Conservation (phyloP, 1,140 invertebrate genomes). For the Cyrtorhinus lividipennis region DNA sequence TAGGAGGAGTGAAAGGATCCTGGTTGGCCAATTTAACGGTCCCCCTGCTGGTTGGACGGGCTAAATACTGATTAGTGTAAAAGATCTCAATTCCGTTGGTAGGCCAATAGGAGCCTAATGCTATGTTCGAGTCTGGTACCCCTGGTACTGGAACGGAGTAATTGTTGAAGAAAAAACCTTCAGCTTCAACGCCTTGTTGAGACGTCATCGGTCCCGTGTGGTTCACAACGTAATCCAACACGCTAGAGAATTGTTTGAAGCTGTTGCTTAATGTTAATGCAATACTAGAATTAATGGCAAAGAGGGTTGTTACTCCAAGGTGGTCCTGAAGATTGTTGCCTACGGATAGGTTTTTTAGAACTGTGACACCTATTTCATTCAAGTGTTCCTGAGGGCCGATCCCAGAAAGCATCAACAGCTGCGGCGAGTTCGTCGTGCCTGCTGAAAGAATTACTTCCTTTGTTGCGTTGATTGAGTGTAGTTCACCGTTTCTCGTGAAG, state of each 20-base stretch:
- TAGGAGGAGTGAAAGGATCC: constrained; percentile 43
- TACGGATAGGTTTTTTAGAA: constrained; percentile 31
- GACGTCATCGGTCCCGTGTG: constrained; percentile 31
- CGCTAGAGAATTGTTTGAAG: constrained; percentile 36
- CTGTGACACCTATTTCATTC: constrained; percentile 23
- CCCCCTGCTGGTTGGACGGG: constrained; percentile 60
- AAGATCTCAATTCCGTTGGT: constrained; percentile 28
- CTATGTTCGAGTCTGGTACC: constrained; percentile 31
- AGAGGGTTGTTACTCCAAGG: constrained; percentile 28
- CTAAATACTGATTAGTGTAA: constrained; percentile 42
- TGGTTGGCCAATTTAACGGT: constrained; percentile 37
- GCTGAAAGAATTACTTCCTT: too few relatives aligned
- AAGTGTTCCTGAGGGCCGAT: constrained; percentile 32
- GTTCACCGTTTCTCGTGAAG: too few relatives aligned
- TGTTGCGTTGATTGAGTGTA: too few relatives aligned
- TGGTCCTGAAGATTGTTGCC: constrained; percentile 2
- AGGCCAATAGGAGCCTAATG: constrained; percentile 24
- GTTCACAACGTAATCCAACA: constrained; percentile 39
- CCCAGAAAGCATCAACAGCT: constrained; percentile 34
- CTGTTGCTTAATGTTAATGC: constrained; percentile 28
- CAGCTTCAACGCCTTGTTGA: not conserved
- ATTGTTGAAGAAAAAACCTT: not conserved
- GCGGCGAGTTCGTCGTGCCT: constrained; percentile 30
- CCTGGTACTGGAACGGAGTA: constrained; percentile 6
- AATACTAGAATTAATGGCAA: constrained; percentile 38